These are phyloP conservation scores for Protonibea diacanthus DNA, from an alignment of 2,797 vertebrate species.

Conservation along the genomic window DNA sequence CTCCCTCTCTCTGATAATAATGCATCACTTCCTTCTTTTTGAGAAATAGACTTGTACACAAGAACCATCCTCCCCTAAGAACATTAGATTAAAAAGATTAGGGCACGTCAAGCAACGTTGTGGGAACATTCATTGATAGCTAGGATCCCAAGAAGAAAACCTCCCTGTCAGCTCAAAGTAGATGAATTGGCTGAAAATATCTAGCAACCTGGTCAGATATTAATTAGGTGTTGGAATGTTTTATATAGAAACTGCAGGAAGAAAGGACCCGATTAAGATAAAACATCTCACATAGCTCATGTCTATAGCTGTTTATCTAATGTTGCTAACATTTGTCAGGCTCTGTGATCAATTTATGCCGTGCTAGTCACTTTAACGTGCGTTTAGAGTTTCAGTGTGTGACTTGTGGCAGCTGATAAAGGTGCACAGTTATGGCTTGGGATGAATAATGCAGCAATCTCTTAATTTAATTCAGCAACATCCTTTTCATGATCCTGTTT, in stretches of 20 bases:
- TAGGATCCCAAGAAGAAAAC: too few relatives aligned
- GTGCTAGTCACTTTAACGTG: background rate
- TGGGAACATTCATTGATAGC: too few relatives aligned
- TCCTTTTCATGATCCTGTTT: background rate
- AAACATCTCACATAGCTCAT: background rate
- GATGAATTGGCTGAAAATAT: background rate
- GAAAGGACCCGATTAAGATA: background rate
- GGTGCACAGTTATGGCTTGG: background rate
- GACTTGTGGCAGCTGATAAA: background rate
- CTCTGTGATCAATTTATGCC: background rate
- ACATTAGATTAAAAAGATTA: too few relatives aligned
- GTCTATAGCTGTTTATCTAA: background rate
- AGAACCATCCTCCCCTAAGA: too few relatives aligned
- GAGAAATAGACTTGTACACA: too few relatives aligned
- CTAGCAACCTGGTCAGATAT: background rate
- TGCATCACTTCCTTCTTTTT: too few relatives aligned
- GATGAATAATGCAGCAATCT: background rate
- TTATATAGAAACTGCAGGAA: background rate
- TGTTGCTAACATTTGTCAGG: background rate
- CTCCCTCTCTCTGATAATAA: too few relatives aligned
- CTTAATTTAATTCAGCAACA: background rate
- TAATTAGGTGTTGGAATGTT: background rate
- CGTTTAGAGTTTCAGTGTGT: background rate
- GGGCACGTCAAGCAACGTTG: too few relatives aligned
- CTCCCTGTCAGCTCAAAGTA: background rate